Evolutionary conservation across 2,888 invertebrate species (phyloP).

Genomic region (Leucoma salicis): DNA sequence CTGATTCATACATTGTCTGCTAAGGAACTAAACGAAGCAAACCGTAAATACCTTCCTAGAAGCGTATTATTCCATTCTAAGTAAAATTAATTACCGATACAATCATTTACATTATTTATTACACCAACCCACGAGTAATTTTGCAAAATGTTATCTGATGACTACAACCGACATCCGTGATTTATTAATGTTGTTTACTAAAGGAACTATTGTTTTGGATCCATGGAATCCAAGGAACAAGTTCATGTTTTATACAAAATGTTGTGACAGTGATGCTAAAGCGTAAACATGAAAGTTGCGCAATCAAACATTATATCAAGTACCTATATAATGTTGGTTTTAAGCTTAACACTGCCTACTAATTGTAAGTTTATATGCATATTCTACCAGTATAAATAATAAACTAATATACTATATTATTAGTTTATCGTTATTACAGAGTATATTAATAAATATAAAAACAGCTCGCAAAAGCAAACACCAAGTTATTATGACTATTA

Average conservation of each 20-base stretch:
- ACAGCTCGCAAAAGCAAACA: too few relatives aligned
- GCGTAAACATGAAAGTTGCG: too few relatives aligned
- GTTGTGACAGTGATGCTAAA: too few relatives aligned
- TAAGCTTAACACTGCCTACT: too few relatives aligned
- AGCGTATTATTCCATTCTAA: conserved; percentile 18
- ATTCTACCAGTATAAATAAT: too few relatives aligned
- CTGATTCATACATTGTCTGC: conserved; percentile 29
- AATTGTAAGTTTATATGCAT: too few relatives aligned
- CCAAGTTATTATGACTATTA: too few relatives aligned
- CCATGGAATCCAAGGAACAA: background rate
- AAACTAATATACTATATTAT: too few relatives aligned
- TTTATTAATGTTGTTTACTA: conserved; percentile 1
- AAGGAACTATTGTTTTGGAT: background rate
- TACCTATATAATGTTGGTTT: too few relatives aligned
- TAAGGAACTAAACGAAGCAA: conserved; percentile 11
- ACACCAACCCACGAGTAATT: background rate
- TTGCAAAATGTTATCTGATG: conserved; percentile 1
- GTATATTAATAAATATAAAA: too few relatives aligned
- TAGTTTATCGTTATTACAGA: too few relatives aligned
- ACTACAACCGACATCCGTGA: conserved; percentile 1
- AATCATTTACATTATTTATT: background rate
- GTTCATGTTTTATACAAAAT: background rate
- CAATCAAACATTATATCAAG: too few relatives aligned
- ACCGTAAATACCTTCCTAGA: conserved; percentile 11
- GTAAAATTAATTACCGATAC: conserved; percentile 17